Evolutionary conservation across 2,888 invertebrate genomes (phyloP).

Genomic region (Orthonevra nobilis): DNA sequence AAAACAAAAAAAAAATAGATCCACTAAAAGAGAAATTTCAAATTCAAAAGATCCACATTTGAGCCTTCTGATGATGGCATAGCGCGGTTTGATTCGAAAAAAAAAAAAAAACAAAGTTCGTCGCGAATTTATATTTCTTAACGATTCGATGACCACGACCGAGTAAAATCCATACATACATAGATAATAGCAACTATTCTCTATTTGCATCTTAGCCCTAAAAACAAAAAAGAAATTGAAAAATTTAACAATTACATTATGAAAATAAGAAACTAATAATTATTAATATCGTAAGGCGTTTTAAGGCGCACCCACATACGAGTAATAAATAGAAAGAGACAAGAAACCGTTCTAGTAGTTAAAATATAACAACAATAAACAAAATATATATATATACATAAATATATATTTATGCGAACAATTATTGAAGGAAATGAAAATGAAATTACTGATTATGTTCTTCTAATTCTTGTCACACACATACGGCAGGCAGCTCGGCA

Average conservation of each 20-base stretch:
- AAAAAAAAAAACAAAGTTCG: conserved; percentile 7
- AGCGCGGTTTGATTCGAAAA: conserved; percentile 22
- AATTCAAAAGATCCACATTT: conserved; percentile 57
- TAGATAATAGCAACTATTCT: conserved; percentile 71
- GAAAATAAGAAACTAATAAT: conserved; percentile 37
- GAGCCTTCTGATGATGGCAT: conserved; percentile 28
- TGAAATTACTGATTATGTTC: conserved; percentile 65
- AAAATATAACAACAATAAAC: conserved; percentile 16
- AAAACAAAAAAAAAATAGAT: conserved; percentile 10
- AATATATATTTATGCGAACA: no score
- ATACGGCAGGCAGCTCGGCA: conserved; percentile 6
- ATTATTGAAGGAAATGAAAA: conserved; percentile 69
- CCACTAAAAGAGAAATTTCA: conserved; percentile 54
- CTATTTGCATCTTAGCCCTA: conserved; percentile 60
- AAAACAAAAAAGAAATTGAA: conserved; percentile 12
- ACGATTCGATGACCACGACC: conserved; percentile 14
- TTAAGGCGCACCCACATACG: conserved; percentile 2
- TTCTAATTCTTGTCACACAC: conserved; percentile 54
- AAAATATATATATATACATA: conserved; percentile 33
- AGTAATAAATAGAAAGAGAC: conserved; percentile 42
- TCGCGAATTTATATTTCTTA: conserved; percentile 25
- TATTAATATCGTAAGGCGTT: conserved; percentile 33
- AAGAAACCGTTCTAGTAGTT: conserved; percentile 69
- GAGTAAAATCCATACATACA: conserved; percentile 57
- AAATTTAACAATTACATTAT: conserved; percentile 36